Evolutionary conservation across 2,113 vertebrate species (phyloP).

Genomic region (rat (Rattus norvegicus)): DNA sequence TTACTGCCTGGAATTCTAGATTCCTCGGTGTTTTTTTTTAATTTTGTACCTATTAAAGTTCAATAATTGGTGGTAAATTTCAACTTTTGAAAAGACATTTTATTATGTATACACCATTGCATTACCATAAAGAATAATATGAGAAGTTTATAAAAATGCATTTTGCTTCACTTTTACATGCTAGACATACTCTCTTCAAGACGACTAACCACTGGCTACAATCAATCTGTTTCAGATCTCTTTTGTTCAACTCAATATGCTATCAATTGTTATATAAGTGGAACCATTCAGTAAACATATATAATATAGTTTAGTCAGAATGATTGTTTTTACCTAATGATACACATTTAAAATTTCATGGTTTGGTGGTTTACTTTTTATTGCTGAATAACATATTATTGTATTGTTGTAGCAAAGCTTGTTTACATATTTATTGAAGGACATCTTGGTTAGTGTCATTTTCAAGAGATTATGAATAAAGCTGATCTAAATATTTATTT

Average conservation of each 20-base stretch:
- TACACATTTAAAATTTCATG: background rate
- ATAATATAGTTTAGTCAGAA: background rate
- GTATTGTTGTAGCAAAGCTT: background rate
- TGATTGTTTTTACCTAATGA: background rate
- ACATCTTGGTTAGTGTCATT: background rate
- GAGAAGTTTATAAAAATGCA: background rate
- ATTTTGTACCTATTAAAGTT: background rate
- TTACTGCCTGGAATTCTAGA: background rate
- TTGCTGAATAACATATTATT: background rate
- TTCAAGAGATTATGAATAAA: slow-evolving; percentile 2
- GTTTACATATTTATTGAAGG: background rate
- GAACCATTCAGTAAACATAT: background rate
- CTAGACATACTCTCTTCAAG: background rate
- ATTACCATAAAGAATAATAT: background rate
- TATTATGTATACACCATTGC: background rate
- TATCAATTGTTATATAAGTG: background rate
- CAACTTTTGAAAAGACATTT: background rate
- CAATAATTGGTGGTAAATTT: background rate
- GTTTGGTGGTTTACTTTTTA: background rate
- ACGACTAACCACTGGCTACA: background rate
- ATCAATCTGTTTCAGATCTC: background rate
- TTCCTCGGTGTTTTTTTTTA: background rate
- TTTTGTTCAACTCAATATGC: background rate
- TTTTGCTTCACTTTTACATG: background rate
- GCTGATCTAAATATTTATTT: background rate